phyloP scores from a whole-genome alignment of 1,140 invertebrate genomes.

The Phthorimaea operculella region DNA sequence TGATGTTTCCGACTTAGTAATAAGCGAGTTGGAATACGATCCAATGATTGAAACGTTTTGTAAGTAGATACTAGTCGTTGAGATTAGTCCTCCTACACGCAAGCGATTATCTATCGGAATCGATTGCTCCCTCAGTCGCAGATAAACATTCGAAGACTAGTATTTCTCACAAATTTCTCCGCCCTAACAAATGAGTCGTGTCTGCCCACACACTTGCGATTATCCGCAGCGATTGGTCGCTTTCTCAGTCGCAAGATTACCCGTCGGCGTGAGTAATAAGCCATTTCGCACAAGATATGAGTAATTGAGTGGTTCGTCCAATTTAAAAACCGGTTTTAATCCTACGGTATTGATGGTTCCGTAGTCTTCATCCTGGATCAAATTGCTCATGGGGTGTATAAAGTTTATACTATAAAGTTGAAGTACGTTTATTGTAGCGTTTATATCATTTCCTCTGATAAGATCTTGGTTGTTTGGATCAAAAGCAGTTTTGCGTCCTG shows the following conservation, averaged over 20 bases:
- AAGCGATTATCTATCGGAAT: not conserved
- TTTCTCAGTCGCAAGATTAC: conserved; percentile 20
- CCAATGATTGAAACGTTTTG: too few species aligned
- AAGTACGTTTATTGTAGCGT: not conserved
- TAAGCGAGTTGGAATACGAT: too few species aligned
- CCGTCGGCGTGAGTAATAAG: conserved; percentile 15
- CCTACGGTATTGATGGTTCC: not conserved
- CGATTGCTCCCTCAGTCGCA: not conserved
- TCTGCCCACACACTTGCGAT: conserved; percentile 8
- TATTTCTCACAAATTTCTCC: conserved; percentile 1
- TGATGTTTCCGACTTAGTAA: too few species aligned
- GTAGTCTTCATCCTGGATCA: too few species aligned
- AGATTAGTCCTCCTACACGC: not conserved
- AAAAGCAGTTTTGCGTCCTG: not conserved
- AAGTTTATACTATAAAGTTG: too few species aligned
- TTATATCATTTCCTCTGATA: not conserved
- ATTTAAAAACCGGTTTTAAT: not conserved
- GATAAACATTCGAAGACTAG: not conserved
- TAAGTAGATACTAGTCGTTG: not conserved
- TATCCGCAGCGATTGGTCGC: conserved; percentile 17
- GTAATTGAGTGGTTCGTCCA: conserved; percentile 11
- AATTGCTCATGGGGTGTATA: too few species aligned
- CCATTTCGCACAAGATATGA: conserved; percentile 16
- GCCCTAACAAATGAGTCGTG: not conserved
- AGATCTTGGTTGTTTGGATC: too few species aligned